Conservation (phyloP, 2,888 invertebrate species). For the Scotopteryx bipunctaria region DNA sequence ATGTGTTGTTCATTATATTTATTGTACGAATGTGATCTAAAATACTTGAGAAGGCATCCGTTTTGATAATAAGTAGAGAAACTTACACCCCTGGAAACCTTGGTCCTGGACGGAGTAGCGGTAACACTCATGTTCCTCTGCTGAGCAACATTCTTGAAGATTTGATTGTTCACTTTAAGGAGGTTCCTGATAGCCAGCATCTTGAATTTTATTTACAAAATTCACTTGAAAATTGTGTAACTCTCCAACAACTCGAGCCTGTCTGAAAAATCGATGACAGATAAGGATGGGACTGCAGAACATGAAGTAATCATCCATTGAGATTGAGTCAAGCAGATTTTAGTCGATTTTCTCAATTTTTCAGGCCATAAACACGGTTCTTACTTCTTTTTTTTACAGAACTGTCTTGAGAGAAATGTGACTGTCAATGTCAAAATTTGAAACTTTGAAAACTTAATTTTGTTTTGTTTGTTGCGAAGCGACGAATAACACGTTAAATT, state of each 20-base stretch:
- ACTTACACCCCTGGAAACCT: conserved; percentile 66
- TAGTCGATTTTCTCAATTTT: background rate
- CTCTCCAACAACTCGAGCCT: background rate
- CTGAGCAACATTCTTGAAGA: conserved; percentile 63
- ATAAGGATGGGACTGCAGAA: background rate
- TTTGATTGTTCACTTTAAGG: conserved; percentile 56
- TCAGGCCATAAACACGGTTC: background rate
- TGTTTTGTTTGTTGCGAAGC: conserved; percentile 42
- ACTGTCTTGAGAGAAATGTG: no score
- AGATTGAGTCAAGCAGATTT: background rate
- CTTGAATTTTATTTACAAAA: conserved; percentile 42
- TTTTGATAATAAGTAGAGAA: background rate
- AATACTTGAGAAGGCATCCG: background rate
- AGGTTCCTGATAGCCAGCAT: conserved; percentile 68
- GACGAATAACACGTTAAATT: conserved; percentile 30
- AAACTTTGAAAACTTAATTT: conserved; percentile 3
- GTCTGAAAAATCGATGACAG: background rate
- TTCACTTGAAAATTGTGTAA: conserved; percentile 13
- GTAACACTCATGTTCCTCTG: conserved; percentile 68
- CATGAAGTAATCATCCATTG: background rate
- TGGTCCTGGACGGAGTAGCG: conserved; percentile 59
- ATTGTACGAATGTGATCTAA: background rate
- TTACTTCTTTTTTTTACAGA: no score
- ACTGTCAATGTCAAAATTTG: background rate
- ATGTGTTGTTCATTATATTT: background rate